These are phyloP conservation scores for Panulirus ornatus DNA, from an alignment of 1,140 invertebrate genomes.

Conservation along the genomic window DNA sequence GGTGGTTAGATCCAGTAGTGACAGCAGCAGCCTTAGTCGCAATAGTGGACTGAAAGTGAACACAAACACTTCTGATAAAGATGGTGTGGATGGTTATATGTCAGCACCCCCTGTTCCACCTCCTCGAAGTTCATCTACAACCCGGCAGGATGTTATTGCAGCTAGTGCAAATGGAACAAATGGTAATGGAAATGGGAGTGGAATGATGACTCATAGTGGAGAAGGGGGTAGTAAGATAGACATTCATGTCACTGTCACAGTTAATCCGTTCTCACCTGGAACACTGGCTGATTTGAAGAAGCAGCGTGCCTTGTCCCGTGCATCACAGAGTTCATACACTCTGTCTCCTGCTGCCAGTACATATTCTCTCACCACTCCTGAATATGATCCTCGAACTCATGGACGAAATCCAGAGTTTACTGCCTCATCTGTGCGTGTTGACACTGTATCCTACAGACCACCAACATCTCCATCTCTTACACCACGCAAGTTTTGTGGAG, in stretches of 20 bases:
- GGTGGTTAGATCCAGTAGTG: slow-evolving; percentile 40
- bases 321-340: slow-evolving; percentile 70
- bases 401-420: slow-evolving; percentile 46
- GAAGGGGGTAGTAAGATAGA: slow-evolving; percentile 93
- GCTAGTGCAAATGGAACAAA: slow-evolving; percentile 15
- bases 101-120: slow-evolving; percentile 60
- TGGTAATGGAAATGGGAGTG: slow-evolving; percentile 75
- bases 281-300: slow-evolving; percentile 94
- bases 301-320: slow-evolving; percentile 88
- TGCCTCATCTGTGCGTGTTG: slow-evolving; percentile 54
- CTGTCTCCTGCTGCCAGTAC: slow-evolving; percentile 61
- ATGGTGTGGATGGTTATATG: slow-evolving; percentile 12
- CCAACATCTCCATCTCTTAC: slow-evolving; percentile 55
- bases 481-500: slow-evolving; percentile 64
- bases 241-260: slow-evolving; percentile 88
- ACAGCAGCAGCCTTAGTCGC: background rate
- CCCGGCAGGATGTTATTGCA: slow-evolving; percentile 31
- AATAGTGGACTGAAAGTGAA: background rate
- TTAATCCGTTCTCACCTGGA: slow-evolving; percentile 79
- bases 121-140: slow-evolving; percentile 53
- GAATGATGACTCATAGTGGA: slow-evolving; percentile 78
- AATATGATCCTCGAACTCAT: slow-evolving; percentile 54
- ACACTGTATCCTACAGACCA: slow-evolving; percentile 55
- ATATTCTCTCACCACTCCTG: slow-evolving; percentile 53
- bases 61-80: background rate